Base-by-base conservation (phyloP, 2,797 vertebrate species). In the Sandelia bainsii region DNA sequence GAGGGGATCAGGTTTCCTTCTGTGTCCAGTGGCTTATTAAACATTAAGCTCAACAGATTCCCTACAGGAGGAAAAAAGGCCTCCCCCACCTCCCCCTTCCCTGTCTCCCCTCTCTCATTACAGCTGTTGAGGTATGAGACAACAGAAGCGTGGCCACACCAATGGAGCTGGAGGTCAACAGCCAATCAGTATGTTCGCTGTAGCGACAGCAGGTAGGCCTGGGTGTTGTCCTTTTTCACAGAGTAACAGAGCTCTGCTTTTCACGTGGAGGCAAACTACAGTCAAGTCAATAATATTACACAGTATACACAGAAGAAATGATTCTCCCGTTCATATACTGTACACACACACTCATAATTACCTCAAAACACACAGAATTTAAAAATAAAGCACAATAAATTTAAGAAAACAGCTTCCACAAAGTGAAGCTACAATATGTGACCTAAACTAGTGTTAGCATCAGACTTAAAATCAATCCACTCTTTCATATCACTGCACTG, bases 1-100 rank as follows among this genome's bases (percentile, higher is more conserved):
- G 72, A 75, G 79, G 72, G 69, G 71, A 81, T 88, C 69, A 0
- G 67, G 77, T 88, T 87, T 78, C 86, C 81, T 51, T 57, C 79
- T 83, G 82, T 85, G 82, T 86, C 84, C 85, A 86, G 85, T 78
- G 66, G 76, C 82, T 88, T 84, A 87, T 91, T 90, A 91, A 91
- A 87, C 88, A 91, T 89, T 90, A 77, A 91, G 69, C 79, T 75
- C 66, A 83, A 81, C 87, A 87, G 87, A 79, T 87, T 90, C 85
- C 82, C 87, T 82, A 70, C 79, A 77, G 82, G 77, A 75, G 81
- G 72, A 64, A 58, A 13, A 77, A 69, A 79, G 32, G 25, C 42
- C 64, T 22, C 68, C 67, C 63, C 52, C 62, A 4, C 64, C 39
- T 20, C 59, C 52, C 32, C n/a, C 22, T 56, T 29, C 29, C 42